These are phyloP conservation scores for Lepidostoma basale DNA, from an alignment of 1,140 invertebrate species.

Conservation along the genomic window DNA sequence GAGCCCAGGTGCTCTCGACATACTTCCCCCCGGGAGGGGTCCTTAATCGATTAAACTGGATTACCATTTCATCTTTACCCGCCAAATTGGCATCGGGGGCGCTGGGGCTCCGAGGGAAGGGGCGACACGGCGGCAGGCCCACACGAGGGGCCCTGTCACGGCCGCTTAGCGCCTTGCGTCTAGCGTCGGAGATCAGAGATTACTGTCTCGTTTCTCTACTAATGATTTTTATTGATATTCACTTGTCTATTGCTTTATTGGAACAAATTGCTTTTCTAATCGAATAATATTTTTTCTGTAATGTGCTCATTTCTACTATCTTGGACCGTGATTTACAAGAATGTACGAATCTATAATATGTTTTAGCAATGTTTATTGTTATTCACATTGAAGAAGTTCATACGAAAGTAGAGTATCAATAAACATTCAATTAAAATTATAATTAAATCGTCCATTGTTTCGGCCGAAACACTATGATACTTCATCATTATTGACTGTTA, in stretches of 20 bases:
- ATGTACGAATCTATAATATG: too few relatives aligned
- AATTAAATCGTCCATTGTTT: too few relatives aligned
- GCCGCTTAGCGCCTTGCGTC: neutral
- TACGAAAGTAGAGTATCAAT: too few relatives aligned
- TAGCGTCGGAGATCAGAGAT: neutral
- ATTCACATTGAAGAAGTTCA: too few relatives aligned
- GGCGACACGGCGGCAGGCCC: neutral
- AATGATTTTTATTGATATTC: neutral
- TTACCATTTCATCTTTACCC: constrained; percentile 1
- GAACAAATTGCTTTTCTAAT: neutral
- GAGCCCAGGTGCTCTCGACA: neutral
- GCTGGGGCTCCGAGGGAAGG: neutral
- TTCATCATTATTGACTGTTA: too few relatives aligned
- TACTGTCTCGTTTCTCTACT: neutral
- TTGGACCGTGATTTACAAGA: too few relatives aligned
- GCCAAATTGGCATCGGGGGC: neutral
- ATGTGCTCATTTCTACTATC: too few relatives aligned
- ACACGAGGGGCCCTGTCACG: too few relatives aligned
- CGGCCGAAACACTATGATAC: too few relatives aligned
- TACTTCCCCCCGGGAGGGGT: neutral
- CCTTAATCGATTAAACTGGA: neutral
- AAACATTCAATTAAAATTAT: too few relatives aligned
- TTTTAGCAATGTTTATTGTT: too few relatives aligned
- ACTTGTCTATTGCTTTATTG: neutral
- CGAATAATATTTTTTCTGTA: too few relatives aligned